Conservation (phyloP, 2,888 invertebrate genomes). For the Ophraella communa region DNA sequence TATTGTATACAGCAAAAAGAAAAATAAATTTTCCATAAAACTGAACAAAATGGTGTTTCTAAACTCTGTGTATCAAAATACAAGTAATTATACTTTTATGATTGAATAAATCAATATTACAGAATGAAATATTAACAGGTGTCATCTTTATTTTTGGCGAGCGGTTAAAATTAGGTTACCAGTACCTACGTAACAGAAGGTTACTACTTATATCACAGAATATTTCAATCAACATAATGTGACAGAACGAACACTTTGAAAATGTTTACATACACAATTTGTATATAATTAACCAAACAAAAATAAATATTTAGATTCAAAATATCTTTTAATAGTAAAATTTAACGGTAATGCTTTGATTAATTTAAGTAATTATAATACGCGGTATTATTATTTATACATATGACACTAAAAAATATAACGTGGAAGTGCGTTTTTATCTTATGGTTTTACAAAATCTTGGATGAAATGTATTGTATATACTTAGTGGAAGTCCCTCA, state of each 20-base stretch:
- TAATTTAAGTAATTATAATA: too few relatives aligned
- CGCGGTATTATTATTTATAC: too few relatives aligned
- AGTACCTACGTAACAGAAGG: background rate
- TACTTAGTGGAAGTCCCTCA: too few relatives aligned
- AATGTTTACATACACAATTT: background rate
- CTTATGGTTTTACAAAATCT: too few relatives aligned
- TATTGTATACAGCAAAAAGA: too few relatives aligned
- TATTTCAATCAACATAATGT: background rate
- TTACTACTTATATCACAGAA: background rate
- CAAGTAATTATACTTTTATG: background rate
- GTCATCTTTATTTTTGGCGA: background rate
- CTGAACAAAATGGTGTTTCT: background rate
- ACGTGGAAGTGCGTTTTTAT: too few relatives aligned
- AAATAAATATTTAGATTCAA: background rate
- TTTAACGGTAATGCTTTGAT: too few relatives aligned
- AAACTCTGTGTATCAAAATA: background rate
- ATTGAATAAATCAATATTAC: background rate
- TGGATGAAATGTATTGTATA: too few relatives aligned
- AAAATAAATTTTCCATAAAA: too few relatives aligned
- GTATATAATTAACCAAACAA: background rate
- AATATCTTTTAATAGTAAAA: too few relatives aligned
- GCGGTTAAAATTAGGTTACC: background rate
- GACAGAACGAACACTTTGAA: background rate
- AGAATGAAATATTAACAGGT: background rate
- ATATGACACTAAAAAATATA: too few relatives aligned